Percentiles rank a stretch among this genome's conserved stretches.
Conservation (phyloP, 1,140 invertebrate species). For the Papilio xuthus region DNA sequence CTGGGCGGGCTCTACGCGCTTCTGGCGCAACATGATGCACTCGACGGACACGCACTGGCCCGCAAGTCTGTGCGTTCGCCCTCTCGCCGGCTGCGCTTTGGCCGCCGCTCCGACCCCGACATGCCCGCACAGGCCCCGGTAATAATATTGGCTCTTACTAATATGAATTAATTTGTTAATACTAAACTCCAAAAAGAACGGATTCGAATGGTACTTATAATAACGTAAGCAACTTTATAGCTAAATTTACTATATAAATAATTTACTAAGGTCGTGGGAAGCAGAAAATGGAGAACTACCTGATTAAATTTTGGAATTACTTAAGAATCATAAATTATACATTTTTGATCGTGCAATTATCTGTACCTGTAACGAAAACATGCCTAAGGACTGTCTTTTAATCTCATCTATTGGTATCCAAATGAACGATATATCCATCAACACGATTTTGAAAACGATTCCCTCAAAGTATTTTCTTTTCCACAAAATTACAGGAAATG, state of each 20-base stretch:
- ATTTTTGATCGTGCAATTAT: no score
- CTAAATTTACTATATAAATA: no score
- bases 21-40: conserved; percentile 82
- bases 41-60: conserved; percentile 85
- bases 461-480: background rate
- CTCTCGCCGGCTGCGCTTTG: conserved; percentile 86
- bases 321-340: no score
- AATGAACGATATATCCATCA: background rate
- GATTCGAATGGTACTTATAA: no score
- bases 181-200: no score
- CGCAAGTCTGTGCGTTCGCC: conserved; percentile 88
- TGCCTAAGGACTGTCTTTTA: background rate
- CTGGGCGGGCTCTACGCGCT: conserved; percentile 82
- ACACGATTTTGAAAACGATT: background rate
- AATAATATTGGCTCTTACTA: conserved; percentile 33
- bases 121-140: conserved; percentile 77
- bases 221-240: no score
- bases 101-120: conserved; percentile 86
- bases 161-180: background rate
- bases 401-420: background rate
- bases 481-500: conserved; percentile 43
- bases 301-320: no score
- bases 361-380: background rate
- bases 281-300: no score
- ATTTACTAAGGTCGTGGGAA: no score